These are phyloP conservation scores for Tapirus indicus DNA, from an alignment of 2,797 vertebrate species.

Conservation along the genomic window DNA sequence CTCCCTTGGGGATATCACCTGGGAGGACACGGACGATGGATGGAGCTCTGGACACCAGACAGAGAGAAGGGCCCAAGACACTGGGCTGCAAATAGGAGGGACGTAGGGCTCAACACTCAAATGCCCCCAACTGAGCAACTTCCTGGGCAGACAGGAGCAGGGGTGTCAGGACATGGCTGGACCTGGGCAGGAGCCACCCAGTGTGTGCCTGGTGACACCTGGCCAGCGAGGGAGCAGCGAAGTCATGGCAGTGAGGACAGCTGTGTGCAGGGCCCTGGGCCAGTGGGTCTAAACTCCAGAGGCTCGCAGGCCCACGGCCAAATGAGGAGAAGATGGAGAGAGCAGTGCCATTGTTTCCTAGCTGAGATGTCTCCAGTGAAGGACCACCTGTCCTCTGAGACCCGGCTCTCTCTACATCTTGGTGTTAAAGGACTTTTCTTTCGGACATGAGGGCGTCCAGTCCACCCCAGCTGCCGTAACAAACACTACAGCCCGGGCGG, in stretches of 20 bases:
- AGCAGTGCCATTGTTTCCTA: not conserved
- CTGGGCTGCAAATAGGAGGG: not conserved
- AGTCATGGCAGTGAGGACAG: not conserved
- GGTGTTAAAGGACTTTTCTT: not conserved
- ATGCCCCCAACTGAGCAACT: fast-evolving
- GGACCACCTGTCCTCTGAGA: not conserved
- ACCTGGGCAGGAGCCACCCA: not conserved
- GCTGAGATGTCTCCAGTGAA: fast-evolving
- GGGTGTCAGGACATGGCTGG: not conserved
- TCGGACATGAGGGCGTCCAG: not conserved
- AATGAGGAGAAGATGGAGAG: not conserved
- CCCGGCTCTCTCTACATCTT: too few relatives aligned
- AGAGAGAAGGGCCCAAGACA: not conserved
- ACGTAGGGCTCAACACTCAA: not conserved
- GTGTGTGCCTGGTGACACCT: fast-evolving
- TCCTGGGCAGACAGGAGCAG: not conserved
- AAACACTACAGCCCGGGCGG: not conserved
- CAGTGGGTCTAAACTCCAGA: not conserved
- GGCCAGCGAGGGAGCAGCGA: not conserved
- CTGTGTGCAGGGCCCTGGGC: not conserved
- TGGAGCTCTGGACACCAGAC: not conserved
- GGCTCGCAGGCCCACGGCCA: not conserved
- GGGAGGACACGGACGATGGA: not conserved
- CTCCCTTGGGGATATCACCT: not conserved
- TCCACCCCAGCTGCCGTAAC: fast-evolving